Evolutionary conservation across 2,113 vertebrate genomes (phyloP), one percentile per base, ranked within the genome.

Genomic region (Tragelaphus buxtoni): DNA sequence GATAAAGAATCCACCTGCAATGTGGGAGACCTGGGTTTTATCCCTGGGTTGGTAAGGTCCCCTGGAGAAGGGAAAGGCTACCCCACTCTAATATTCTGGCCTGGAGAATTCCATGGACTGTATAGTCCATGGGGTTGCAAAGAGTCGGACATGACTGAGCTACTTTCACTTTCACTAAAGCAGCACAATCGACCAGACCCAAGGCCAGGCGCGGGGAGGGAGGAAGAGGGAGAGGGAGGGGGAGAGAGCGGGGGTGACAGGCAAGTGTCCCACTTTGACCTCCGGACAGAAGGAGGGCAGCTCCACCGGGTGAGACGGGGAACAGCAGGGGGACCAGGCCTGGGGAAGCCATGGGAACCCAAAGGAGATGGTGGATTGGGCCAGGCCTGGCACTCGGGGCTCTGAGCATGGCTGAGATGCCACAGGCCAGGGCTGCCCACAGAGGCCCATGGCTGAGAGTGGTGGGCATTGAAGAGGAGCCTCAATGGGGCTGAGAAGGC

Each of bases 341-440:
- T 39, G 7, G 42, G 0, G 45, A 45, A n/a, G 18, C 1, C 9
- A 1, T 18, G 28, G 24, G 8, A 3, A 26, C 11, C 30, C 79
- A 7, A 47, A n/a, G 51, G 58, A 58, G 53, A 13, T 4, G 2
- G n/a, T 10, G 45, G 18, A 3, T 4, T 20, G 2, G 72, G 47
- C 42, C 55, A 12, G 17, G 24, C 10, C 65, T 32, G 22, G 51
- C 10, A 4, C 53, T 80, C 11, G 4, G 24, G n/a, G 42, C 32
- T 77, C 74, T 17, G 69, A 28, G 72, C 7, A 1, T 24, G 22
- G 56, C 39, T 18, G 45, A 5, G 56, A n/a, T 8, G 28, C 39
- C 1, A 2, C 3, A 9, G 30, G 18, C 10, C 8, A 3, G 7
- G 53, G 55, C 11, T 20, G 47, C 65, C 17, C 58, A 26, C 13